These are phyloP conservation scores for Apodemia mormo DNA, from an alignment of 2,888 invertebrate genomes.

Conservation along the genomic window DNA sequence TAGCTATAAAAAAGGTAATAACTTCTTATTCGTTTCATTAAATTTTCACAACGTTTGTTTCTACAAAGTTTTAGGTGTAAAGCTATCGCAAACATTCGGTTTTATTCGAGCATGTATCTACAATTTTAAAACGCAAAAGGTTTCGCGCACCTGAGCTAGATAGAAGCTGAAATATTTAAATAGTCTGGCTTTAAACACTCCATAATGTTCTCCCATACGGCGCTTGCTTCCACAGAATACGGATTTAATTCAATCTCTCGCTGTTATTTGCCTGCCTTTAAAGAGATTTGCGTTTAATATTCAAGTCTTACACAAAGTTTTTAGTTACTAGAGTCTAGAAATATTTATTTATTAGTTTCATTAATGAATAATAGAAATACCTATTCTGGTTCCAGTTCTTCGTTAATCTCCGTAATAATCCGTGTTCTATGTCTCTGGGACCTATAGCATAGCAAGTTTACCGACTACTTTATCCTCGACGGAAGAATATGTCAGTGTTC, in stretches of 20 bases:
- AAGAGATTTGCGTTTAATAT: slow-evolving; percentile 20
- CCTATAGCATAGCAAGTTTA: too few relatives aligned
- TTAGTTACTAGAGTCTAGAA: neutral
- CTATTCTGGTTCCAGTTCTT: too few relatives aligned
- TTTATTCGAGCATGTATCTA: neutral
- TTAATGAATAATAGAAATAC: too few relatives aligned
- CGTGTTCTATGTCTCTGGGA: too few relatives aligned
- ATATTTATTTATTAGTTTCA: neutral
- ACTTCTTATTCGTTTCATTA: too few relatives aligned
- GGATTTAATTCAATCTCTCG: slow-evolving; percentile 34
- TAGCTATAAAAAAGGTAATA: too few relatives aligned
- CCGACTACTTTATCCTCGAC: too few relatives aligned
- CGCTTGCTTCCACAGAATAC: slow-evolving; percentile 32
- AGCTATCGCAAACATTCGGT: neutral
- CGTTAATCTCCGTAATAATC: too few relatives aligned
- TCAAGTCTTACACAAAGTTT: slow-evolving; percentile 8
- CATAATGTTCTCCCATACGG: slow-evolving; percentile 34
- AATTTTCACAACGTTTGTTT: too few relatives aligned
- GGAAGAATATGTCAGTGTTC: too few relatives aligned
- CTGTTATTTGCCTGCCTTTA: slow-evolving; percentile 29
- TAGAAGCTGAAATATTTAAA: slow-evolving; percentile 41
- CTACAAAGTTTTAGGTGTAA: too few relatives aligned
- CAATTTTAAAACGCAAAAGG: slow-evolving; percentile 2
- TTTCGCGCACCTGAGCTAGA: slow-evolving; percentile 25
- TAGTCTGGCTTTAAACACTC: slow-evolving; percentile 38